Evolutionary conservation across 2,888 invertebrate genomes (phyloP), one percentile per base, ranked within the genome.

Genomic region (Drosophila phalerata): DNA sequence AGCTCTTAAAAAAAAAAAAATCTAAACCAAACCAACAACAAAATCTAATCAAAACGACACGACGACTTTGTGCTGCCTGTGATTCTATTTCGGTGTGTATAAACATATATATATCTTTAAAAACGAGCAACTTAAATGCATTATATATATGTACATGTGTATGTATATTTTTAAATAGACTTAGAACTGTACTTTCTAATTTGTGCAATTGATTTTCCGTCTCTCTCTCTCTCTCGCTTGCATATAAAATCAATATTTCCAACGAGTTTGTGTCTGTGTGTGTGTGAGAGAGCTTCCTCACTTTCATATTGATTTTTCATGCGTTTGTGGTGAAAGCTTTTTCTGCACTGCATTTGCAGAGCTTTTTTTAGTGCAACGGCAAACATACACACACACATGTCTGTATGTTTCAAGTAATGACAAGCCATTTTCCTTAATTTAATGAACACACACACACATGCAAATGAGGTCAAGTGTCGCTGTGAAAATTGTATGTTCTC

Each of bases 41-140:
- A 28, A 68, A 78, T 84, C 78, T 81, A 81, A 81, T 86, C 78
- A 81, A 86, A 88, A 73, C 79, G 79, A 84, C 71, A 82, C 86
- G 88, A 84, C 84, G 89, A 88, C 89, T 86, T 83, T 81, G 87
- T 79, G 81, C 81, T 88, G 84, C 88, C 88, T 88, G 84, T 88
- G 85, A 89, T 85, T 89, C 89, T 89, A 88, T 85, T 89, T 85
- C 89, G 85, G 85, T 85, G 84, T 84, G 84, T 84, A 84, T 84
- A 74, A n/a, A n/a, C n/a, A n/a, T n/a, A n/a, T n/a, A n/a, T n/a
- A n/a, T n/a, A n/a, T n/a, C 72, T 58, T 73, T 77, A 22, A 69
- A 72, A 72, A 79, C 52, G 64, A 76, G 48, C 62, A 72, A 69
- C 64, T 68, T 53, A 57, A 78, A 80, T 77, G 77, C 76, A 79